Percentiles rank a stretch among this genome's conserved stretches.
These are phyloP conservation scores for Ctenosaura bakeri DNA, from an alignment of 2,797 vertebrate species.

Conservation along the genomic window DNA sequence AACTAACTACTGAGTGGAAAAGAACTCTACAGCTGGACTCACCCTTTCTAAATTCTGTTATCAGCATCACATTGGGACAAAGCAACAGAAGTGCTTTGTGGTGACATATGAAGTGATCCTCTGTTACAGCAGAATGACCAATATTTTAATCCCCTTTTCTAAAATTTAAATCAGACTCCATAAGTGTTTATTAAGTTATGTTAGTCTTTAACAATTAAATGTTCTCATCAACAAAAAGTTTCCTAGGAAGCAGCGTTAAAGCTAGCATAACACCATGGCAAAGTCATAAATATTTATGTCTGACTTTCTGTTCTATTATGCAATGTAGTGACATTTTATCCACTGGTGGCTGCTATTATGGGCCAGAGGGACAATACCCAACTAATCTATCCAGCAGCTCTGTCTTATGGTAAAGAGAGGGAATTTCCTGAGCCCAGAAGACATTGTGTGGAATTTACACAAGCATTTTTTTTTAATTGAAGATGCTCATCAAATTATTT, in stretches of 20 bases:
- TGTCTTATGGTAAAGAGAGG: background rate
- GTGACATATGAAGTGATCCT: background rate
- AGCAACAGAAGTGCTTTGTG: background rate
- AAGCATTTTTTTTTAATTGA: conserved; percentile 41
- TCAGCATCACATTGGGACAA: background rate
- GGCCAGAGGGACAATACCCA: background rate
- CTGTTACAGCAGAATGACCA: background rate
- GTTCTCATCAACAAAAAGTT: conserved; percentile 51
- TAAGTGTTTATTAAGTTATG: conserved; percentile 65
- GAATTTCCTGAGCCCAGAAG: background rate
- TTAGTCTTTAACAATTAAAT: conserved; percentile 68
- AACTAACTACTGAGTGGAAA: background rate
- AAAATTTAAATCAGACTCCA: conserved; percentile 66
- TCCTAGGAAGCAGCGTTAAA: conserved; percentile 53
- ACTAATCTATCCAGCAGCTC: background rate
- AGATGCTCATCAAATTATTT: background rate
- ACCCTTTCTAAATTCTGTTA: background rate
- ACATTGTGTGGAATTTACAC: background rate
- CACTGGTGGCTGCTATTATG: conserved; percentile 24
- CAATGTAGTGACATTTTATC: conserved; percentile 68
- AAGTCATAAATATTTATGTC: conserved; percentile 71
- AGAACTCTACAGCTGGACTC: background rate
- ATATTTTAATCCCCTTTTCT: conserved; percentile 65
- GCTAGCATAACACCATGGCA: conserved; percentile 57
- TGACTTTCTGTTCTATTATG: conserved; percentile 70